Conservation (phyloP, 2,888 invertebrate species). For the Bellardia bayeri region DNA sequence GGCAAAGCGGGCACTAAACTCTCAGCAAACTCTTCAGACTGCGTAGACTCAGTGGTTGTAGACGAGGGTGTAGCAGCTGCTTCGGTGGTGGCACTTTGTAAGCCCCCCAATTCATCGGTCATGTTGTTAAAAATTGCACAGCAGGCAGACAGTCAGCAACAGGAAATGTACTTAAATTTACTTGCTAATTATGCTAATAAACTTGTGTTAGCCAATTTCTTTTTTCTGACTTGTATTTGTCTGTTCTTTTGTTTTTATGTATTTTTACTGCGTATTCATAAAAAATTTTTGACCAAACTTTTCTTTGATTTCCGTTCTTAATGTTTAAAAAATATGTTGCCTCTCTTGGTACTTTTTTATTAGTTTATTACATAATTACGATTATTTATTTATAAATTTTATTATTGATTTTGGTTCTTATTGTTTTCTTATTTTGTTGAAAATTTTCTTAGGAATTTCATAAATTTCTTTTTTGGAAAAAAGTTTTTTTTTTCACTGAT, state of each 20-base stretch:
- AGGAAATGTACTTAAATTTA: slow-evolving; percentile 16
- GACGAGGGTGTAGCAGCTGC: neutral
- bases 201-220: neutral
- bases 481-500: slow-evolving; percentile 41
- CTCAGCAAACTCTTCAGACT: slow-evolving; percentile 39
- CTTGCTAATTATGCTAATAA: neutral
- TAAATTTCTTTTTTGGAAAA: slow-evolving; percentile 47
- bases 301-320: slow-evolving; percentile 13
- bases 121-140: slow-evolving; percentile 12
- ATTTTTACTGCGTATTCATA: slow-evolving; percentile 58
- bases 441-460: slow-evolving; percentile 46
- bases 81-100: slow-evolving; percentile 29
- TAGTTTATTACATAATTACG: slow-evolving; percentile 58
- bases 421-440: slow-evolving; percentile 39
- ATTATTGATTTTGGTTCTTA: slow-evolving; percentile 31
- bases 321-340: neutral
- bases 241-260: neutral
- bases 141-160: no score
- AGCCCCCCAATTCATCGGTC: slow-evolving; percentile 60
- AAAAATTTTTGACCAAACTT: slow-evolving; percentile 1
- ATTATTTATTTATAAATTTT: slow-evolving; percentile 39
- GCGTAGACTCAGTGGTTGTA: neutral
- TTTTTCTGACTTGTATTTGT: neutral
- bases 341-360: neutral
- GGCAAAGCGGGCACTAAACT: slow-evolving; percentile 41